Evolutionary conservation across 2,888 invertebrate species (phyloP), one percentile per base, ranked within the genome.

Genomic region (Suillia variegata): DNA sequence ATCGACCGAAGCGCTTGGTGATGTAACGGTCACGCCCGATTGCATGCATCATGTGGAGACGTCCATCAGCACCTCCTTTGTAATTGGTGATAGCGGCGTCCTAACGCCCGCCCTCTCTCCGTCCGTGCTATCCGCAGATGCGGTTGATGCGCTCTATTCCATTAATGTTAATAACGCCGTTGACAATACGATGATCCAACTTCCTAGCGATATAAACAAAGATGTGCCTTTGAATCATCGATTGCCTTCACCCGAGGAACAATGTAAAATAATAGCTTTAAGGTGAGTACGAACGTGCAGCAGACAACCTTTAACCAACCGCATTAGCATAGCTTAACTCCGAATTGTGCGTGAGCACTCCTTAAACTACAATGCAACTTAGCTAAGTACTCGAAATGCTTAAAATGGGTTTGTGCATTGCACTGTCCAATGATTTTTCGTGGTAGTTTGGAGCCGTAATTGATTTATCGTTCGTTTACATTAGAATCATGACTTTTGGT

Each of bases 231-330:
- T 93, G 70, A 92, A 93, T 83, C 93, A 93, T 83, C 88, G 91
- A 80, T 85, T 94, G 74, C 94, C 94, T 51, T 93, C 93, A 67
- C 93, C 94, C 34, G 92, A 93, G 80, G 94, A 94, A 82, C 93
- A 93, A 83, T 86, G 92, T 67, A 88, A 90, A 81, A 88, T 91
- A 71, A 88, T 93, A 78, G 92, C 91, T 70, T 87, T 90, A 78
- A 93, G 91, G 93, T 93, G 84, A 85, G 86, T 76, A 63, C n/a
- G 5, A 18, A 13, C 6, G 17, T 38, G 15, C 12, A n/a, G n/a
- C n/a, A 12, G 12, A 38, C 13, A n/a, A n/a, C n/a, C n/a, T n/a
- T n/a, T n/a, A n/a, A n/a, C n/a, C n/a, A n/a, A n/a, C n/a, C n/a
- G n/a, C n/a, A n/a, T n/a, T n/a, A n/a, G n/a, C n/a, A n/a, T n/a